A percentile compares a stretch with the other conserved stretches of the same genome.
These are phyloP conservation scores for Troides aeacus DNA, from an alignment of 2,888 invertebrate species.

Conservation along the genomic window DNA sequence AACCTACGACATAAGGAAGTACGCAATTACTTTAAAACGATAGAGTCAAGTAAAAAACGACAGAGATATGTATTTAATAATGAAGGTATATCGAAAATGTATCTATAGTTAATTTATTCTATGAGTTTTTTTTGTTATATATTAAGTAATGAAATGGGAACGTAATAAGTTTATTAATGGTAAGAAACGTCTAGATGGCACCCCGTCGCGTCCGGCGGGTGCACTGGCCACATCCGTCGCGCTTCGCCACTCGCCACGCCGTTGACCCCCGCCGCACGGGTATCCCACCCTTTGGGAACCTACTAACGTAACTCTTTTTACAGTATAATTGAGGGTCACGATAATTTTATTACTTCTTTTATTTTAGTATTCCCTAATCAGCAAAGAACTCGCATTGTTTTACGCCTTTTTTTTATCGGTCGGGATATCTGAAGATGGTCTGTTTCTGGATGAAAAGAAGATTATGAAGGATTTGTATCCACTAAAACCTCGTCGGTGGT, in stretches of 20 bases:
- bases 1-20: too few relatives aligned
- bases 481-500: too few relatives aligned
- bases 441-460: too few relatives aligned
- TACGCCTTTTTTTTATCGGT: too few relatives aligned
- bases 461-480: too few relatives aligned
- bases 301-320: slow-evolving; percentile 9
- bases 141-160: too few relatives aligned
- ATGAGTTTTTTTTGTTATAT: background rate
- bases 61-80: too few relatives aligned
- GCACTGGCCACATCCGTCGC: slow-evolving; percentile 45
- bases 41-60: too few relatives aligned
- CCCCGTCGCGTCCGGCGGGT: slow-evolving; percentile 57
- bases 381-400: background rate
- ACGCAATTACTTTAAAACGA: too few relatives aligned
- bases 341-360: background rate
- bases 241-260: slow-evolving; percentile 54
- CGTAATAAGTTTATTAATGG: background rate
- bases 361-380: background rate
- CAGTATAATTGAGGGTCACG: background rate
- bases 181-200: slow-evolving; percentile 37
- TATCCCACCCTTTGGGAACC: slow-evolving; percentile 25
- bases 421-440: too few relatives aligned
- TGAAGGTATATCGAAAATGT: too few relatives aligned
- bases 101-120: too few relatives aligned
- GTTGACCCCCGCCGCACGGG: slow-evolving; percentile 44